Evolutionary conservation across 2,797 vertebrate species (phyloP).

Genomic region (Pogonophryne albipinna): DNA sequence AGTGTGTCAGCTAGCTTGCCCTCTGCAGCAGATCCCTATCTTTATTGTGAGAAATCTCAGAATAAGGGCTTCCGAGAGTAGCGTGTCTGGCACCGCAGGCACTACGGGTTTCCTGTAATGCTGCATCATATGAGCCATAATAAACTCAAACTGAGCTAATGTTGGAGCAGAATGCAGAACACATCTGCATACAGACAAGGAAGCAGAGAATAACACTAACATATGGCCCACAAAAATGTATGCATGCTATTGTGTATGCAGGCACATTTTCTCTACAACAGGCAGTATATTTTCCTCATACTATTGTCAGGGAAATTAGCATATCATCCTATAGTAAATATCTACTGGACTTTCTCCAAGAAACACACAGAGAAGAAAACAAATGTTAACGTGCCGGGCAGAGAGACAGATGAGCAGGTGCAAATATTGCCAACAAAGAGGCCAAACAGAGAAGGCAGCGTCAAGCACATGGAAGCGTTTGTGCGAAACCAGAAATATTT

Average conservation of each 20-base stretch:
- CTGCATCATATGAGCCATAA: conserved; percentile 47
- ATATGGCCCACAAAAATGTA: conserved; percentile 21
- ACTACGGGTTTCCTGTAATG: conserved; percentile 22
- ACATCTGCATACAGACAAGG: conserved; percentile 61
- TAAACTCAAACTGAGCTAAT: conserved; percentile 56
- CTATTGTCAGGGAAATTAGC: conserved; percentile 71
- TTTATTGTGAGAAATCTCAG: conserved; percentile 56
- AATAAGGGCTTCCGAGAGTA: conserved; percentile 48
- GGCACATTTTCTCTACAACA: conserved; percentile 54
- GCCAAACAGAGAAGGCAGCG: conserved; percentile 84
- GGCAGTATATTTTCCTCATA: conserved; percentile 71
- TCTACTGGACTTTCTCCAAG: conserved; percentile 60
- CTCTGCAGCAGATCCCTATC: conserved; percentile 46
- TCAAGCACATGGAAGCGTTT: conserved; percentile 72
- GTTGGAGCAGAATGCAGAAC: conserved; percentile 36
- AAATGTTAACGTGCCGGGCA: conserved; percentile 21
- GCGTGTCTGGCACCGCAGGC: conserved; percentile 33
- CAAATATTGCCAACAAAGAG: conserved; percentile 82
- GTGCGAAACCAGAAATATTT: conserved; percentile 84
- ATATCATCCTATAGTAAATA: conserved; percentile 57
- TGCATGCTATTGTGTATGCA: background rate
- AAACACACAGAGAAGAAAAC: conserved; percentile 37
- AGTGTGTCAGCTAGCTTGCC: conserved; percentile 19
- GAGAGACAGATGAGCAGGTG: conserved; percentile 80
- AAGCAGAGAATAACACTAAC: conserved; percentile 29